phyloP scores from a whole-genome alignment of 2,113 vertebrate species.

The Sardina pilchardus region DNA sequence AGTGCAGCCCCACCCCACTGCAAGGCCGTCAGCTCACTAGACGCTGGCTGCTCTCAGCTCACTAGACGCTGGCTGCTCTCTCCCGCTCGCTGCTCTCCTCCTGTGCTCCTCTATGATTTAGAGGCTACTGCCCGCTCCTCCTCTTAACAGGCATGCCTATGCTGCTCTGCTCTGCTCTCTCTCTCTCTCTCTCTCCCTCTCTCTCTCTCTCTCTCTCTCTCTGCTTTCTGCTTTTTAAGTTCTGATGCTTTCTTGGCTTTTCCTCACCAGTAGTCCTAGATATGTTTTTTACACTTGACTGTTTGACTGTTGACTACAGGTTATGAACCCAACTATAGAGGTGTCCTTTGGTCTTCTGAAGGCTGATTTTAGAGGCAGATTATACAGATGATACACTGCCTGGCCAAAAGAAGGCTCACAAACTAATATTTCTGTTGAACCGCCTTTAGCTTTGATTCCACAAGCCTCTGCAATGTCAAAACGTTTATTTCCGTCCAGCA shows the following conservation, averaged over 20 bases:
- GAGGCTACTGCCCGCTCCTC: too few species aligned
- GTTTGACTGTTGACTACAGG: background rate
- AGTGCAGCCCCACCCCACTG: background rate
- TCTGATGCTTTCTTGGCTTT: background rate
- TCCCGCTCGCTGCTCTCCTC: background rate
- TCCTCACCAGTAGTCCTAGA: background rate
- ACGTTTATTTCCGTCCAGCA: too few species aligned
- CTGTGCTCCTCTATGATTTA: too few species aligned
- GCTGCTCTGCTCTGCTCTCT: too few species aligned
- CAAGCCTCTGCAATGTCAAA: too few species aligned
- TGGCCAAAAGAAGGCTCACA: too few species aligned
- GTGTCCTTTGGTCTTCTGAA: background rate
- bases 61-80: too few species aligned
- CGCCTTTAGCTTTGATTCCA: too few species aligned
- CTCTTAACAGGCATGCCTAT: too few species aligned
- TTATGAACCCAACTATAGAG: background rate
- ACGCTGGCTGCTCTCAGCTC: too few species aligned
- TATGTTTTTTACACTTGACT: background rate
- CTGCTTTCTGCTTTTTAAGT: background rate
- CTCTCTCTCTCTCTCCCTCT: background rate
- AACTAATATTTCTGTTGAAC: too few species aligned
- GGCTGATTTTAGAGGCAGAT: background rate
- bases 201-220: background rate
- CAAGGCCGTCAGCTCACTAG: background rate
- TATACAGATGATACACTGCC: too few species aligned